A percentile compares a stretch with the other conserved stretches of the same genome.
Evolutionary conservation across 1,140 invertebrate genomes (phyloP).

Genomic region (Cepaea nemoralis): DNA sequence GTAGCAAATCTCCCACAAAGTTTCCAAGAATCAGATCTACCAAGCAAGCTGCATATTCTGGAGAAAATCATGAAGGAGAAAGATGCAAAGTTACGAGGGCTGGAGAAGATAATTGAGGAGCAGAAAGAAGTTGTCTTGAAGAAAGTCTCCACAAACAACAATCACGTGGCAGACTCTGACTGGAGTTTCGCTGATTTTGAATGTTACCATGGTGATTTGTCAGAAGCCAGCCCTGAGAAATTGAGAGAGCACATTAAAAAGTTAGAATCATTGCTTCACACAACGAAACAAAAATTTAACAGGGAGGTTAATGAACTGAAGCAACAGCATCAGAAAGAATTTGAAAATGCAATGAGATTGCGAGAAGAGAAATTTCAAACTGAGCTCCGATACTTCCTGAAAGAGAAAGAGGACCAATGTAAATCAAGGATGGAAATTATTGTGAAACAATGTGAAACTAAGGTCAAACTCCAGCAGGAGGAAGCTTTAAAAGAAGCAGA

Average conservation of each 20-base stretch:
- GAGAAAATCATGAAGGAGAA: background rate
- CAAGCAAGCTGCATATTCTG: background rate
- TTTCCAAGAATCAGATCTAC: background rate
- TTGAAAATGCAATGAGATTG: background rate
- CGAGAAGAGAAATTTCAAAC: slow-evolving; percentile 33
- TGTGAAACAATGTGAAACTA: slow-evolving; percentile 28
- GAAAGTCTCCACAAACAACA: too few relatives aligned
- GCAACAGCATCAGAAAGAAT: slow-evolving; percentile 19
- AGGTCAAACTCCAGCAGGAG: too few relatives aligned
- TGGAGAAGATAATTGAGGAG: background rate
- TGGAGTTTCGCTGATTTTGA: too few relatives aligned
- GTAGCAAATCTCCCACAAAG: background rate
- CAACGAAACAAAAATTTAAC: background rate
- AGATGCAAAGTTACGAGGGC: background rate
- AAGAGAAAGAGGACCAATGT: background rate
- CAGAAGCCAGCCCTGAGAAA: background rate
- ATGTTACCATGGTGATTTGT: background rate
- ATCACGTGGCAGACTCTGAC: too few relatives aligned
- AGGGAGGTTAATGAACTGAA: background rate
- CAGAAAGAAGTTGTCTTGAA: background rate
- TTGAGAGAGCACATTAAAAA: slow-evolving; percentile 1
- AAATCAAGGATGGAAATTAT: slow-evolving; percentile 10
- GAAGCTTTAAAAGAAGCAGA: slow-evolving; percentile 8
- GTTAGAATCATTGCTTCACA: background rate
- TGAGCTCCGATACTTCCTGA: slow-evolving; percentile 23